phyloP scores from a whole-genome alignment of 2,888 invertebrate genomes.

The Sympetrum striolatum region DNA sequence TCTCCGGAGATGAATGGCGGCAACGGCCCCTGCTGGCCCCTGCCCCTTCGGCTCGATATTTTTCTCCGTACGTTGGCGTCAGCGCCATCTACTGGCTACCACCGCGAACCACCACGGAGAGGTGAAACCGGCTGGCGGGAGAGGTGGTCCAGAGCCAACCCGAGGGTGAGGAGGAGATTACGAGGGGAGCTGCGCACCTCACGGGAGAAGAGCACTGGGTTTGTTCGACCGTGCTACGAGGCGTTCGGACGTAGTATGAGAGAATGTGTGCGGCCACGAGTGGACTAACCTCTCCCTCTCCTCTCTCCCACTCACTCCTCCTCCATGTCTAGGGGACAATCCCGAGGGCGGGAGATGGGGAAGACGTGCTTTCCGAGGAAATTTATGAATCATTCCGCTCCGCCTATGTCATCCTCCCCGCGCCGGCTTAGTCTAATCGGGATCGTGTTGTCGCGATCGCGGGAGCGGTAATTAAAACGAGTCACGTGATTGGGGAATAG shows the following conservation, averaged over 20 bases:
- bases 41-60: slow-evolving; percentile 45
- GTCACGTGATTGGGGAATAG: neutral
- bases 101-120: slow-evolving; percentile 44
- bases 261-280: slow-evolving; percentile 35
- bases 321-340: neutral
- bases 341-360: neutral
- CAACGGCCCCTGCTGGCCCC: slow-evolving; percentile 42
- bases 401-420: slow-evolving; percentile 25
- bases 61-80: slow-evolving; percentile 40
- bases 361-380: neutral
- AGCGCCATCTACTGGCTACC: slow-evolving; percentile 45
- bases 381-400: slow-evolving; percentile 31
- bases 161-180: neutral
- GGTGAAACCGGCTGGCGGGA: slow-evolving; percentile 12
- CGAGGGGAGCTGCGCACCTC: neutral
- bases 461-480: slow-evolving; percentile 11
- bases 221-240: slow-evolving; percentile 16
- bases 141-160: slow-evolving; percentile 7
- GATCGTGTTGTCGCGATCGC: slow-evolving; percentile 30
- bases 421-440: slow-evolving; percentile 14
- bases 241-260: slow-evolving; percentile 41
- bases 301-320: slow-evolving; percentile 46
- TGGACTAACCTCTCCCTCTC: slow-evolving; percentile 47
- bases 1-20: slow-evolving; percentile 46
- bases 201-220: neutral